A percentile compares a stretch with the other conserved stretches of the same genome.
These are phyloP conservation scores for Crocodylus rhombifer DNA, from an alignment of 2,797 vertebrate genomes.

Conservation along the genomic window DNA sequence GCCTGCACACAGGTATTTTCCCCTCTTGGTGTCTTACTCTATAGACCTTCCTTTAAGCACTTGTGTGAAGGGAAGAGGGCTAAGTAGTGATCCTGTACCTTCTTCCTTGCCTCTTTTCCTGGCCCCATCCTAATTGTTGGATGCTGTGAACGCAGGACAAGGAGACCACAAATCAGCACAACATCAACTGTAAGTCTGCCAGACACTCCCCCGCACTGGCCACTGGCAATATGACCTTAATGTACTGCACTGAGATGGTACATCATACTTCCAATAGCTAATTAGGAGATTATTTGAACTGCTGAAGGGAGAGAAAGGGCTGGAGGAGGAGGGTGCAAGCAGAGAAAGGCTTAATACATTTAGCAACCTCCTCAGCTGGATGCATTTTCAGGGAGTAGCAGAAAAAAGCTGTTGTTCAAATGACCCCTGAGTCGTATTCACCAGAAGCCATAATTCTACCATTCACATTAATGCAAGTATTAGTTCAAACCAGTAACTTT, in stretches of 20 bases:
- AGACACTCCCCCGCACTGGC: not conserved
- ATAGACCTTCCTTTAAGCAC: not conserved
- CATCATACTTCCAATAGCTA: not conserved
- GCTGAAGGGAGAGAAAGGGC: not conserved
- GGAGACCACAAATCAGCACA: not conserved
- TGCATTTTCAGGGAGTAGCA: not conserved
- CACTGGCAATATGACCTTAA: not conserved
- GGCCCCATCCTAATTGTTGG: not conserved
- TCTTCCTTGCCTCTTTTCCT: not conserved
- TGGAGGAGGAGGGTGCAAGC: not conserved
- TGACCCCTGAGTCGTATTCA: rapidly evolving
- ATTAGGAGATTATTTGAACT: not conserved
- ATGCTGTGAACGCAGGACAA: not conserved
- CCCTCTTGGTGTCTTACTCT: not conserved
- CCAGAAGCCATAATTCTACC: not conserved
- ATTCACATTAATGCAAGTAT: not conserved
- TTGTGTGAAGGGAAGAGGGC: not conserved
- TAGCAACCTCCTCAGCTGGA: not conserved
- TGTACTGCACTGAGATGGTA: not conserved
- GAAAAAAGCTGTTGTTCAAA: not conserved
- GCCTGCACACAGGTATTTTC: not conserved
- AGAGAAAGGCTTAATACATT: rapidly evolving
- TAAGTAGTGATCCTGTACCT: not conserved
- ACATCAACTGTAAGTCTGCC: not conserved
- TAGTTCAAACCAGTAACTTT: not conserved